These are phyloP conservation scores for Sweltsa coloradensis DNA, from an alignment of 1,140 invertebrate genomes.

Conservation along the genomic window DNA sequence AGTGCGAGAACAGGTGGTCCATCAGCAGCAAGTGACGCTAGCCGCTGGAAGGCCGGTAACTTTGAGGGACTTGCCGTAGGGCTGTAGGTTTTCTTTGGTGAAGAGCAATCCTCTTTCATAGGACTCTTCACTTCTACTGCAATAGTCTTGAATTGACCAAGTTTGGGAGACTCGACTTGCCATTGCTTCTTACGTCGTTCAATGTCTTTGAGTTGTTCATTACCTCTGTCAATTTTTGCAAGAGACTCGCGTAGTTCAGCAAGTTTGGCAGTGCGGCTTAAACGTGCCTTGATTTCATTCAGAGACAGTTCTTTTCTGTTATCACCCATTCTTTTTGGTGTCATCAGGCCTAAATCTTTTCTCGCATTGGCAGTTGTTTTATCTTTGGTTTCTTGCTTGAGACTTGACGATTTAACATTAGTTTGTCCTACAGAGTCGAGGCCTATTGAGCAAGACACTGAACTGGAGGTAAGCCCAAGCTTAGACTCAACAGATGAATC, in stretches of 20 bases:
- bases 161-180: constrained; percentile 26
- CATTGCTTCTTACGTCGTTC: constrained; percentile 26
- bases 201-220: constrained; percentile 35
- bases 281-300: constrained; percentile 48
- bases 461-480: no score
- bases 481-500: no score
- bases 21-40: constrained; percentile 41
- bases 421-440: no score
- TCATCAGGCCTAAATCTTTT: constrained; percentile 7
- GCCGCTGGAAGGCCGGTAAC: constrained; percentile 35
- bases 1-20: constrained; percentile 50
- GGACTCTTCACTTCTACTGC: constrained; percentile 56
- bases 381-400: no score
- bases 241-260: constrained; percentile 50
- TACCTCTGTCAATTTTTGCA: constrained; percentile 36
- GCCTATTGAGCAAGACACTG: no score
- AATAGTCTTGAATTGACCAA: constrained; percentile 56
- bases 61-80: constrained; percentile 19
- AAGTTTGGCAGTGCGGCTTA: constrained; percentile 47
- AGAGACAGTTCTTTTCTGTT: constrained; percentile 40
- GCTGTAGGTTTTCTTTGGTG: constrained; percentile 31
- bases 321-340: constrained; percentile 5
- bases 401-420: no score
- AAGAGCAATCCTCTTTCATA: constrained; percentile 36
- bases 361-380: constrained; percentile 1